Base-by-base conservation (phyloP, 2,113 vertebrate genomes). In the Carettochelys insculpta region DNA sequence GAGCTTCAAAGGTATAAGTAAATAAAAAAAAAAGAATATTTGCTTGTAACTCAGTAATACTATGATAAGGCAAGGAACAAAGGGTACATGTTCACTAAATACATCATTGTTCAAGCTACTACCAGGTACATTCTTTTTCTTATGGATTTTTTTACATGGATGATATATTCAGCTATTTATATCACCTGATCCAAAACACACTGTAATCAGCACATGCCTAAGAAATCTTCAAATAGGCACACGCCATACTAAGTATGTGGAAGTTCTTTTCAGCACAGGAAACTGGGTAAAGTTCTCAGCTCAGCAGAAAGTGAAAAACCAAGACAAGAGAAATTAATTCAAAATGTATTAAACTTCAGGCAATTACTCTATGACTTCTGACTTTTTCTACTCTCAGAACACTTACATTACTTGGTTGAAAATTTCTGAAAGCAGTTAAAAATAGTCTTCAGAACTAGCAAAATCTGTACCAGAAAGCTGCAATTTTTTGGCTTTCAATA, bases 241-340 rank as follows among this genome's bases (percentile, higher is more conserved):
- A 58, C 41, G 80, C 0, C 1, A 47, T 38, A 48, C 29, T 34
- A 29, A 88, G 78, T 22, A 11, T 58, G 7, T 11, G 83, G 4
- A 89, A 94, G 80, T 52, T 77, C 5, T 52, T 91, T 90, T n/a
- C 27, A 88, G 83, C 80, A 77, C 31, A 81, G 12, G 78, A 92
- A 92, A 73, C 10, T 84, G 1, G 2, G 10, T 4, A 56, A 7
- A 51, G 53, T 71, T 54, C 47, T 87, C 14, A 34, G 38, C 19
- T 65, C 50, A 87, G 12, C n/a, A 93, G 76, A 81, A 50, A 53
- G 22, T 58, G 3, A 85, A 91, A 96, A 54, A 1, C 2, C 19
- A 77, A 1, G 27, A 61, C 29, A 56, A 52, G 7, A 75, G 43
- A 76, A 53, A 3, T 56, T 50, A 12, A 41, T 84, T 2, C 8